Percentiles rank a stretch among this genome's conserved stretches.
phyloP scores from a whole-genome alignment of 2,797 vertebrate species.

The Dendrocincla fuliginosa region DNA sequence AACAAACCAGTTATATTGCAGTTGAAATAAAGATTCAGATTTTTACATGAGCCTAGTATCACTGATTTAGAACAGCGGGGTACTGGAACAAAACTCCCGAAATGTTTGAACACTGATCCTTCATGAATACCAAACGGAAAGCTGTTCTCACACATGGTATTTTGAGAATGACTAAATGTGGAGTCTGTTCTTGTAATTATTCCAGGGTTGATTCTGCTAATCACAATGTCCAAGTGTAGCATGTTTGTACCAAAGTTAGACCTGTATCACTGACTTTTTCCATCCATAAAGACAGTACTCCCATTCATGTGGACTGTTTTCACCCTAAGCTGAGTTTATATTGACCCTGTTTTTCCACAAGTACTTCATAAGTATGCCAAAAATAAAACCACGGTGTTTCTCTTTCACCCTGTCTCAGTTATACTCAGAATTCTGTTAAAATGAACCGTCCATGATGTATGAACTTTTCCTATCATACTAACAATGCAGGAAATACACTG shows the following conservation, averaged over 20 bases:
- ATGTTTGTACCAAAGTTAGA: slow-evolving; percentile 20
- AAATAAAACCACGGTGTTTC: background rate
- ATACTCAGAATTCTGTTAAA: background rate
- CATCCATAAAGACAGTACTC: background rate
- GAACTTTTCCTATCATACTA: background rate
- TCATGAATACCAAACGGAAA: slow-evolving; percentile 2
- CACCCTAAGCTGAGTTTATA: background rate
- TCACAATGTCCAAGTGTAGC: background rate
- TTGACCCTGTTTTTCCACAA: background rate
- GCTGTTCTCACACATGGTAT: slow-evolving; percentile 27
- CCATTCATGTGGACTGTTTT: background rate
- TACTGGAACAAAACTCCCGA: background rate
- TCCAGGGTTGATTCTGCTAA: slow-evolving; percentile 28
- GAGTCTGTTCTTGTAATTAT: slow-evolving; percentile 15
- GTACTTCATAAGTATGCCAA: background rate
- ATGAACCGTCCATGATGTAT: background rate
- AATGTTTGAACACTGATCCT: background rate
- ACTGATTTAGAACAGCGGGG: background rate
- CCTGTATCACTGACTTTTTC: slow-evolving; percentile 26
- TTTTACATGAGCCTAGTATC: background rate
- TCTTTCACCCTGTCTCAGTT: background rate
- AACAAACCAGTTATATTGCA: background rate
- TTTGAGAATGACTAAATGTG: slow-evolving; percentile 39
- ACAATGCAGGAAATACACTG: background rate
- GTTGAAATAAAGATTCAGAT: slow-evolving; percentile 25